phyloP scores from a whole-genome alignment of 2,888 invertebrate species.

The Fragum sueziense region DNA sequence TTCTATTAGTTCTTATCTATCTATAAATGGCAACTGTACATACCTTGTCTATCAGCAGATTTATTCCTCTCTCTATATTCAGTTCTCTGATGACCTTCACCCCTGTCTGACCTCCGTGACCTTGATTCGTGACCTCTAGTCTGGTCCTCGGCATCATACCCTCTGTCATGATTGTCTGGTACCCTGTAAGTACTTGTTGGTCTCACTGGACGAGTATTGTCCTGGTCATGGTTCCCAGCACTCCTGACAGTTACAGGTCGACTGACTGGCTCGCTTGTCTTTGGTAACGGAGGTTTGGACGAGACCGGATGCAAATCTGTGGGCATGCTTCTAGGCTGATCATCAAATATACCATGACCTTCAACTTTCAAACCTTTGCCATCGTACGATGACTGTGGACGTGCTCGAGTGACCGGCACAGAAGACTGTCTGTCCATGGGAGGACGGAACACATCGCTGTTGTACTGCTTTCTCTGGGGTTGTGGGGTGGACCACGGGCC shows the following conservation, averaged over 20 bases:
- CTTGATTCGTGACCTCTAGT: background rate
- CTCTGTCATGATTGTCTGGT: constrained; percentile 36
- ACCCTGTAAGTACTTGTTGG: constrained; percentile 22
- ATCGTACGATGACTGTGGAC: constrained; percentile 23
- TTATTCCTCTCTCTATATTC: constrained; percentile 41
- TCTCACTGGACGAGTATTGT: constrained; percentile 1
- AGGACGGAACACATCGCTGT: constrained; percentile 9
- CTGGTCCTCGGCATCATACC: constrained; percentile 1
- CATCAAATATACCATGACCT: constrained; percentile 32
- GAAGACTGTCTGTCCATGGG: constrained; percentile 55
- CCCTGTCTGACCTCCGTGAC: constrained; percentile 24
- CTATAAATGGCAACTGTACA: too few species aligned
- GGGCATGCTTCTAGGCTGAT: constrained; percentile 52
- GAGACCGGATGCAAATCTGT: constrained; percentile 15
- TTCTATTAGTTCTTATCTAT: too few species aligned
- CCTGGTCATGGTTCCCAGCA: background rate
- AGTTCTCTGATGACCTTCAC: constrained; percentile 2
- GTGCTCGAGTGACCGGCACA: constrained; percentile 19
- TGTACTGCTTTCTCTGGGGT: constrained; percentile 61
- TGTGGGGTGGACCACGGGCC: constrained; percentile 66
- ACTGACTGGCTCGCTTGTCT: constrained; percentile 17
- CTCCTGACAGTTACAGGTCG: background rate
- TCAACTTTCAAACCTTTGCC: constrained; percentile 19
- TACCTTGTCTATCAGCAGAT: constrained; percentile 40
- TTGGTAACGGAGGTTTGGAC: constrained; percentile 56